These are phyloP conservation scores for Metellina segmentata DNA, from an alignment of 2,888 invertebrate genomes.

Conservation along the genomic window DNA sequence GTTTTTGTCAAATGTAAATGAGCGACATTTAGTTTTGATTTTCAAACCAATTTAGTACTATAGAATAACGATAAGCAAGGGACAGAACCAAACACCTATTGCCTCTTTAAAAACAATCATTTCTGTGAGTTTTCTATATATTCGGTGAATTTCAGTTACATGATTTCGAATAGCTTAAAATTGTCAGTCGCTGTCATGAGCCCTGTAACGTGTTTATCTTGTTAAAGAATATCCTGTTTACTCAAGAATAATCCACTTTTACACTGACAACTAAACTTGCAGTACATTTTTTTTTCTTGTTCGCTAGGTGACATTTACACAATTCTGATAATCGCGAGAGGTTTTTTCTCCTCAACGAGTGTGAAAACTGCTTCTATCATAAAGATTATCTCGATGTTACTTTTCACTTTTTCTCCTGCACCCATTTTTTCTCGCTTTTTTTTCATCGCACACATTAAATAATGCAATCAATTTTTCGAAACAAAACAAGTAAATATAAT, in stretches of 20 bases:
- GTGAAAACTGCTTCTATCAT: slow-evolving; percentile 26
- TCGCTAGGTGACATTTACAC: neutral
- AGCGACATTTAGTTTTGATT: too few species aligned
- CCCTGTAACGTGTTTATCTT: neutral
- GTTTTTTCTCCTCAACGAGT: neutral
- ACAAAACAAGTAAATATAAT: slow-evolving; percentile 31
- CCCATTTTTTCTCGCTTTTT: slow-evolving; percentile 14
- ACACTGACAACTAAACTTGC: neutral
- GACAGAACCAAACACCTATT: too few species aligned
- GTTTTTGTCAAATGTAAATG: too few species aligned
- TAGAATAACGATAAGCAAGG: too few species aligned
- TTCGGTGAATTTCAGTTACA: neutral
- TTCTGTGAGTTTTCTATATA: too few species aligned
- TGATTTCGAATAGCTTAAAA: neutral
- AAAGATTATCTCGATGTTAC: neutral
- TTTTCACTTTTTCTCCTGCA: neutral
- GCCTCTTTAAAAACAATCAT: too few species aligned
- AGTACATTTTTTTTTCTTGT: neutral
- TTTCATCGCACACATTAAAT: slow-evolving; percentile 54
- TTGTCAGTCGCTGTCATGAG: slow-evolving; percentile 1
- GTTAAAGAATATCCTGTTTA: neutral
- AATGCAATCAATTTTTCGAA: slow-evolving; percentile 69
- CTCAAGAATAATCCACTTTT: neutral
- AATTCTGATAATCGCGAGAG: neutral
- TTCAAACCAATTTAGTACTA: too few species aligned